Conservation (phyloP, 1,140 invertebrate species). For the Rhizoglyphus robini region DNA sequence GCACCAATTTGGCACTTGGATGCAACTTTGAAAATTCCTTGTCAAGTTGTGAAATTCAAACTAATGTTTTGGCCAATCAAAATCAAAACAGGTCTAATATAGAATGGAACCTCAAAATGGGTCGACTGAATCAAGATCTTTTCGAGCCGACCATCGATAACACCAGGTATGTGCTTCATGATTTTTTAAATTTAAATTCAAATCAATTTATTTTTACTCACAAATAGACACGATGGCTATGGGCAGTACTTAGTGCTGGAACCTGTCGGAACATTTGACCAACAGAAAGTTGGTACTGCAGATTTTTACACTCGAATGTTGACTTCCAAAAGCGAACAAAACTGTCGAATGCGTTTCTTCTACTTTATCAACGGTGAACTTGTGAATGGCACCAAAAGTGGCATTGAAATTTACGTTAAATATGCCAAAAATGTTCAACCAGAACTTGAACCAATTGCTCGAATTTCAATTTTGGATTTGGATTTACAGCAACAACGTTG, state of each 20-base stretch:
- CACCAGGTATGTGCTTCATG: not conserved
- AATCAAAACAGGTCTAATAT: too few relatives aligned
- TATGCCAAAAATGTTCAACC: not conserved
- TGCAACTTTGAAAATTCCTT: not conserved
- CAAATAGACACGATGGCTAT: not conserved
- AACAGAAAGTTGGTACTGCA: not conserved
- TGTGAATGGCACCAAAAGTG: too few relatives aligned
- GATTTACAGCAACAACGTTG: not conserved
- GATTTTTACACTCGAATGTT: conserved; percentile 11
- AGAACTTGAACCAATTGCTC: not conserved
- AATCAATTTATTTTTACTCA: too few relatives aligned
- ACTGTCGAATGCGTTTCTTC: conserved; percentile 7
- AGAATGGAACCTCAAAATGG: conserved; percentile 10
- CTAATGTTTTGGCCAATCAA: not conserved
- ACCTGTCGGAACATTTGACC: not conserved
- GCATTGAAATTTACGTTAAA: not conserved
- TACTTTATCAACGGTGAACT: not conserved
- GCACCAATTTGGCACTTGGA: not conserved
- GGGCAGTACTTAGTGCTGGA: not conserved
- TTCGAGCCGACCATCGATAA: conserved; percentile 8
- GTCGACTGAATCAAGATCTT: not conserved
- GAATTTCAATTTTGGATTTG: not conserved
- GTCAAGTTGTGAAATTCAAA: not conserved
- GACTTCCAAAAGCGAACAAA: not conserved
- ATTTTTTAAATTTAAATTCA: not conserved